A percentile compares a stretch with the other conserved stretches of the same genome.
Conservation (phyloP, 2,888 invertebrate species). For the Crossocerus cetratus region DNA sequence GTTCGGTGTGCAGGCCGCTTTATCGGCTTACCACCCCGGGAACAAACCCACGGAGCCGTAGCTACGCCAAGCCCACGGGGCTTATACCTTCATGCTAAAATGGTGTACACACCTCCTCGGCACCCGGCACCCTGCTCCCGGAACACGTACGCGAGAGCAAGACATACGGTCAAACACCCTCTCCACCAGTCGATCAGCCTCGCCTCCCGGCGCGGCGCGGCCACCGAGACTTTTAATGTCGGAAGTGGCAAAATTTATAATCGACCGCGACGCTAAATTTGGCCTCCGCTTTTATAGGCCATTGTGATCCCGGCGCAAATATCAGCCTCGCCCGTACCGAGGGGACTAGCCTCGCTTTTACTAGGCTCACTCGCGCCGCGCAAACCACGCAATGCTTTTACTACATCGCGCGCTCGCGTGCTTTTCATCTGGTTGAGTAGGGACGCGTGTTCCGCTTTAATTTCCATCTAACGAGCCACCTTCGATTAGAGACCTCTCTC, state of each 20-base stretch:
- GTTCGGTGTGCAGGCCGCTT: slow-evolving; percentile 28
- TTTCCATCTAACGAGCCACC: neutral
- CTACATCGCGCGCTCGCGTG: too few species aligned
- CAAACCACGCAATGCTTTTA: neutral
- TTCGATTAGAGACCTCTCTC: neutral
- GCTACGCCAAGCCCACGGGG: slow-evolving; percentile 23
- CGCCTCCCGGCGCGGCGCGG: neutral
- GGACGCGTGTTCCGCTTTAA: neutral
- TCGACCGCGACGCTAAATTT: slow-evolving; percentile 41
- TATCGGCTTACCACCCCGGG: slow-evolving; percentile 28
- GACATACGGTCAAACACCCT: slow-evolving; percentile 40
- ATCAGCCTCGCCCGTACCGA: neutral
- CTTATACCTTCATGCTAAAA: slow-evolving; percentile 22
- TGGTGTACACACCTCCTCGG: slow-evolving; percentile 29
- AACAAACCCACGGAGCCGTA: slow-evolving; percentile 15
- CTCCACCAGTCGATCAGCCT: neutral
- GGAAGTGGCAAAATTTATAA: slow-evolving; percentile 45
- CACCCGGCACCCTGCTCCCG: slow-evolving; percentile 5
- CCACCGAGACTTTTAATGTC: slow-evolving; percentile 46
- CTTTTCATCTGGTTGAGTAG: too few species aligned
- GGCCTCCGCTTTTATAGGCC: slow-evolving; percentile 33
- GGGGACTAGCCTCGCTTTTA: neutral
- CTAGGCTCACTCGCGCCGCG: neutral
- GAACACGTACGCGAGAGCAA: slow-evolving; percentile 11
- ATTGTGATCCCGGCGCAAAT: slow-evolving; percentile 12